Evolutionary conservation across 92 coral and sea anemone species (phyloP).

Genomic region (Hydrozoanthus gracilis): DNA sequence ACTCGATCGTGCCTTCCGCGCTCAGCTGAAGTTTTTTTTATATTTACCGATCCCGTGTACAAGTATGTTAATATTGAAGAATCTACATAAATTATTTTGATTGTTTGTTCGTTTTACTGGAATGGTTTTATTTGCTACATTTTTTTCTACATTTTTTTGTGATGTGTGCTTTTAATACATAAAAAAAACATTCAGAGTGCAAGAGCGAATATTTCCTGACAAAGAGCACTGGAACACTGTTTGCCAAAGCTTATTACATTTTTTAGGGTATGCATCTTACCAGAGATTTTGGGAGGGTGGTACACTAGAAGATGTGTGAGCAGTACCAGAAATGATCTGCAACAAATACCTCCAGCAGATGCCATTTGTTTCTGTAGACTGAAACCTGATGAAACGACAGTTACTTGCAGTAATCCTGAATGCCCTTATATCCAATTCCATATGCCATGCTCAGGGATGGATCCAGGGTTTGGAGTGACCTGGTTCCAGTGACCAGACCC

Average conservation of each 20-base stretch:
- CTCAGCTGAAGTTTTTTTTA: too few relatives aligned
- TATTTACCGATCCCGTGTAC: too few relatives aligned
- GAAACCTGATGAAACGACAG: slow-evolving; percentile 34
- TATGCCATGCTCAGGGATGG: slow-evolving; percentile 30
- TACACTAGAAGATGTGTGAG: slow-evolving; percentile 49
- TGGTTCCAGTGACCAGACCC: neutral
- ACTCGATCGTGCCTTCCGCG: too few relatives aligned
- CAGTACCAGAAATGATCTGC: neutral
- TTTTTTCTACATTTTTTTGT: slow-evolving; percentile 45
- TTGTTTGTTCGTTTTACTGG: too few relatives aligned
- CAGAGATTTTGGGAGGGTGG: slow-evolving; percentile 71
- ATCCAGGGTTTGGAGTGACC: neutral
- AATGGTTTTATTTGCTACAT: too few relatives aligned
- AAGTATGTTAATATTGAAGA: too few relatives aligned
- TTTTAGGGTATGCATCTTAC: slow-evolving; percentile 61
- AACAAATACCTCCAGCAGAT: slow-evolving; percentile 22
- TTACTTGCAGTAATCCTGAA: slow-evolving; percentile 53
- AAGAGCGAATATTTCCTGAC: slow-evolving; percentile 43
- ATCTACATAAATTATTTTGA: too few relatives aligned
- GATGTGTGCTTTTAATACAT: slow-evolving; percentile 34
- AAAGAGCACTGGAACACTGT: slow-evolving; percentile 46
- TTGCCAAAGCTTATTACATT: slow-evolving; percentile 53
- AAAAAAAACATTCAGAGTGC: neutral
- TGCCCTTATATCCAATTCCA: slow-evolving; percentile 48
- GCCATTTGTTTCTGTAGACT: slow-evolving; percentile 62